These are phyloP conservation scores for Rostratula benghalensis DNA, from an alignment of 2,113 vertebrate genomes.

Conservation along the genomic window DNA sequence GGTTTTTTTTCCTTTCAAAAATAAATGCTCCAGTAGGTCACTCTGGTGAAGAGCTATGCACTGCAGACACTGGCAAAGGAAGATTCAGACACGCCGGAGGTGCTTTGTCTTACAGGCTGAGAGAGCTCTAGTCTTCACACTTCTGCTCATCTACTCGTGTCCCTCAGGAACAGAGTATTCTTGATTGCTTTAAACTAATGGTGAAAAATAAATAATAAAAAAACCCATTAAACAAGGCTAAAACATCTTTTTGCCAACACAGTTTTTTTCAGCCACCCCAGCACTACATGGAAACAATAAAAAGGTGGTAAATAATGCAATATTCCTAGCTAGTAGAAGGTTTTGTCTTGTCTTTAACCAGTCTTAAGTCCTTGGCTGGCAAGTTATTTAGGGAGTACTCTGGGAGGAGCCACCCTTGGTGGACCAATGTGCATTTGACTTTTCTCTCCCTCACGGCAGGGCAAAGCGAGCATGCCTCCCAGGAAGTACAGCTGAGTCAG, in stretches of 20 bases:
- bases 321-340: not conserved
- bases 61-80: not conserved
- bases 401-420: not conserved
- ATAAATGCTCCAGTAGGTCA: fast-evolving
- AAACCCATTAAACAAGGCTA: not conserved
- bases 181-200: not conserved
- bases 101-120: not conserved
- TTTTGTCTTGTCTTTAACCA: not conserved
- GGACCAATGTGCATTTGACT: not conserved
- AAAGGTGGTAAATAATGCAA: not conserved
- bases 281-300: not conserved
- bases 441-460: not conserved
- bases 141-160: not conserved
- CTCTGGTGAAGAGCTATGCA: not conserved
- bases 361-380: not conserved
- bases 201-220: not conserved
- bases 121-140: not conserved
- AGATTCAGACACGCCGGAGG: not conserved
- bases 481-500: too few relatives aligned
- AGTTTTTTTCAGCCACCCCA: not conserved
- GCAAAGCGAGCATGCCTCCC: not conserved
- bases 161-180: not conserved
- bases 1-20: not conserved
- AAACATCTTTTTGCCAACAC: not conserved
- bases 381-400: not conserved